A percentile compares a stretch with the other conserved stretches of the same genome.
These are phyloP conservation scores for Charadrius vociferus DNA, from an alignment of 2,113 vertebrate species.

Conservation along the genomic window DNA sequence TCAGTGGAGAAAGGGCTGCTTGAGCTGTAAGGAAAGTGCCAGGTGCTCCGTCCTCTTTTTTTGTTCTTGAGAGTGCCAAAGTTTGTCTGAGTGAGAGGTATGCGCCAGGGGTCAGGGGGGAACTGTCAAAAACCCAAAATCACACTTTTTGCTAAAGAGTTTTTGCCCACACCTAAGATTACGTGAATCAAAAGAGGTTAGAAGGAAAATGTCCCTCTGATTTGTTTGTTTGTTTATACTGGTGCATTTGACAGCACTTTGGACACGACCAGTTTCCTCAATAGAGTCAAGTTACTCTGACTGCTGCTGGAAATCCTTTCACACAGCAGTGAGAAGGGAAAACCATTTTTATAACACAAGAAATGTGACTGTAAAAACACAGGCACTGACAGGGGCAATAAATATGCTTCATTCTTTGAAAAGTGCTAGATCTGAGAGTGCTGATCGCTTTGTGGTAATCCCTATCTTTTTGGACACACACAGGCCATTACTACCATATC, in stretches of 20 bases:
- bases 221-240: constrained; percentile 41
- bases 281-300: background rate
- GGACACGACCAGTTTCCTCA: background rate
- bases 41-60: background rate
- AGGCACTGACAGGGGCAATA: background rate
- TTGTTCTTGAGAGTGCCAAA: background rate
- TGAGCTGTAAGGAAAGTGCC: background rate
- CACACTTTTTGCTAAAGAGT: background rate
- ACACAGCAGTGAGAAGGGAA: background rate
- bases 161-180: background rate
- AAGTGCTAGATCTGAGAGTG: background rate
- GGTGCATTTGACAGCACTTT: background rate
- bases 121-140: background rate
- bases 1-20: background rate
- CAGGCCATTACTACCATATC: background rate
- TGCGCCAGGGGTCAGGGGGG: background rate
- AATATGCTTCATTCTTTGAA: background rate
- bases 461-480: background rate
- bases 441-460: background rate
- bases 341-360: background rate
- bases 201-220: background rate
- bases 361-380: background rate
- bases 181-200: background rate
- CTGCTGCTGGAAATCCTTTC: background rate
- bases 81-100: background rate